Percentiles rank a stretch among this genome's conserved stretches.
Evolutionary conservation across 2,797 vertebrate genomes (phyloP).

Genomic region (Pangasius sanitwongsei): DNA sequence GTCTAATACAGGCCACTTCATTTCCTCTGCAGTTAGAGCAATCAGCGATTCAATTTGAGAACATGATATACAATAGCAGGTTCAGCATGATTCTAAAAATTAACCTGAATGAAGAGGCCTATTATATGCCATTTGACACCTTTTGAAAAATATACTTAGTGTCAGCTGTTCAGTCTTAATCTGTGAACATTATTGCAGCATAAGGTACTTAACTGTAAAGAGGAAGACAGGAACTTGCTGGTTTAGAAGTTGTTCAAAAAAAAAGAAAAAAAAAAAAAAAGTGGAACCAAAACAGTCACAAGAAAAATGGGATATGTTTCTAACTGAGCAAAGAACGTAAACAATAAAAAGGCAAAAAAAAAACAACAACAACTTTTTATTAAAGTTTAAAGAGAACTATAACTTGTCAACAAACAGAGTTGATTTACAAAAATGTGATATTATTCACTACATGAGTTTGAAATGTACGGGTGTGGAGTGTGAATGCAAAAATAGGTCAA

Average conservation of each 20-base stretch:
- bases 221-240: neutral
- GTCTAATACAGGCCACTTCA: slow-evolving; percentile 6
- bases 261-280: neutral
- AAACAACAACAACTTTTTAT: neutral
- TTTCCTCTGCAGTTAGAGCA: slow-evolving; percentile 35
- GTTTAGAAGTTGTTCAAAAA: slow-evolving; percentile 11
- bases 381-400: neutral
- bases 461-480: neutral
- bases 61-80: neutral
- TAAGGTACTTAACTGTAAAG: neutral
- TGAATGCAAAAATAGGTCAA: neutral
- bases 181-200: neutral
- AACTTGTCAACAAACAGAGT: neutral
- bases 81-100: neutral
- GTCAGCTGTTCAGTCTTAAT: neutral
- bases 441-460: neutral
- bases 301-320: neutral
- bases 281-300: slow-evolving; percentile 24
- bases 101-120: neutral
- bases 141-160: neutral
- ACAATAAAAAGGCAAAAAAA: neutral
- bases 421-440: neutral
- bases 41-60: neutral
- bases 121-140: neutral
- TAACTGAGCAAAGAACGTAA: neutral